Conservation (phyloP, 2,888 invertebrate genomes). For the Cloeon dipterum region DNA sequence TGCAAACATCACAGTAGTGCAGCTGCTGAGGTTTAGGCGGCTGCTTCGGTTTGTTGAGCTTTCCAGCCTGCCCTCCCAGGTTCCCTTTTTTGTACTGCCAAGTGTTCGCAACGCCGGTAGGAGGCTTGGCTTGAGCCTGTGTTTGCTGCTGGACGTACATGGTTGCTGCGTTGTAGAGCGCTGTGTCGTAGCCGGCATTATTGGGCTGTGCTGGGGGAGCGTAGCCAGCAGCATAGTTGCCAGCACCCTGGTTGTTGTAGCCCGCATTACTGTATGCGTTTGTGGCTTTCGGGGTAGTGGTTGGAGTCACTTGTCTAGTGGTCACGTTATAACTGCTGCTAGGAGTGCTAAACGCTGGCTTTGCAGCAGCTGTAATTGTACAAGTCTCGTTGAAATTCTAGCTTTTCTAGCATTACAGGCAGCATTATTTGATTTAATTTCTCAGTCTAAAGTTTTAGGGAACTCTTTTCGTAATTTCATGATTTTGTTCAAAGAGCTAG, state of each 20-base stretch:
- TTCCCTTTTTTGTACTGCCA: constrained; percentile 37
- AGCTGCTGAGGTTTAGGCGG: constrained; percentile 81
- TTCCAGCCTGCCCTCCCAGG: constrained; percentile 23
- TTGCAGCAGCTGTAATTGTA: constrained; percentile 24
- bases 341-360: constrained; percentile 46
- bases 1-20: constrained; percentile 97
- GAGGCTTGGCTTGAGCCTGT: constrained; percentile 20
- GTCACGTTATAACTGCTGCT: constrained; percentile 30
- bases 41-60: constrained; percentile 45
- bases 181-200: constrained; percentile 69
- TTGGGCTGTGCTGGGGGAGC: constrained; percentile 19
- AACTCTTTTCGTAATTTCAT: not conserved
- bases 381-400: too few relatives aligned
- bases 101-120: constrained; percentile 18
- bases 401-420: too few relatives aligned
- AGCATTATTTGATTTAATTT: too few relatives aligned
- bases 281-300: constrained; percentile 7
- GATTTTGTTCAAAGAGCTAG: not conserved
- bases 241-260: constrained; percentile 9
- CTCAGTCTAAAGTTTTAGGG: not conserved
- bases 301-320: constrained; percentile 9
- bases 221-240: constrained; percentile 13
- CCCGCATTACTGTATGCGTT: constrained; percentile 8
- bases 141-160: constrained; percentile 77
- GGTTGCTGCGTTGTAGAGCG: constrained; percentile 84